Conservation (phyloP, 2,113 vertebrate species). For the Cacatua alba region DNA sequence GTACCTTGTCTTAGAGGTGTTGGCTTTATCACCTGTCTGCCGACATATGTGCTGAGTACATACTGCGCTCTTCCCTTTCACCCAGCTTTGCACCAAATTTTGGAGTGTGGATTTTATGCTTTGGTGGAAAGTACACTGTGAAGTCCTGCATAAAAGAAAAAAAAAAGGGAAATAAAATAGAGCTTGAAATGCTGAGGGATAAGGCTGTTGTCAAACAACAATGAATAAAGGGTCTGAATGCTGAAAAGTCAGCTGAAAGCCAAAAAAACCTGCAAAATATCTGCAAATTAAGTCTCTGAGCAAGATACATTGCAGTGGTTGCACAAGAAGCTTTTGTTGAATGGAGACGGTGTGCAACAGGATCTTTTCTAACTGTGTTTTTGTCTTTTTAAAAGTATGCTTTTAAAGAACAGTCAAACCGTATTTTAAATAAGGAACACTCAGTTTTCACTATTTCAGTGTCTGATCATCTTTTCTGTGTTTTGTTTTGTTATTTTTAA, state of each 20-base stretch:
- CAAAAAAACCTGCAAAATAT: neutral
- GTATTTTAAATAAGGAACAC: neutral
- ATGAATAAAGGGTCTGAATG: neutral
- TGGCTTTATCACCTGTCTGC: accelerated
- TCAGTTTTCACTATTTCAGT: neutral
- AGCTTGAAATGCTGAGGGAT: neutral
- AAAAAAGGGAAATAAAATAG: neutral
- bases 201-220: neutral
- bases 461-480: neutral
- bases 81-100: neutral
- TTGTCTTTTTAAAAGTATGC: neutral
- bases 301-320: neutral
- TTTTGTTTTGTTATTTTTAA: neutral
- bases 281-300: neutral
- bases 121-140: neutral
- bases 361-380: neutral
- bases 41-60: accelerated
- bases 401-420: neutral
- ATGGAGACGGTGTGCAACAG: neutral
- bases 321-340: neutral
- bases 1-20: neutral
- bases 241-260: neutral
- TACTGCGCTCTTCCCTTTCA: accelerated
- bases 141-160: neutral
- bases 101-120: neutral